Evolutionary conservation across 2,888 invertebrate genomes (phyloP), one percentile per base, ranked within the genome.

Genomic region (Automeris io): DNA sequence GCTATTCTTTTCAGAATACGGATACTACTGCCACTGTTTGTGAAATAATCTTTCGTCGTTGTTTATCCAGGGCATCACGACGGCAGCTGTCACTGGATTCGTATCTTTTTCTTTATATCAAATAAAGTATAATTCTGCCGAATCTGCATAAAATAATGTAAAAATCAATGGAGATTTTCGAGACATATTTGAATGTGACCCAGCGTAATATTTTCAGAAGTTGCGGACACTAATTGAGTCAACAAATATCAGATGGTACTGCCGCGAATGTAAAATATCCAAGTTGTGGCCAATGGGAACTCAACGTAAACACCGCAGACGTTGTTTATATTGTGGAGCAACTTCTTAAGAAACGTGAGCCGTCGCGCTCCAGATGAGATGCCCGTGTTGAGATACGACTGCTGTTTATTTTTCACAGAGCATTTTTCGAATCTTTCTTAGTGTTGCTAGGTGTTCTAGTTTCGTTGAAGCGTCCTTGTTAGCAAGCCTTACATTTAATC

Each of bases 361-460:
- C 60, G 62, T 57, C 62, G 49, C 58, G 70, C 70, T 70, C 63
- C 61, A 78, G 67, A 80, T 77, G 78, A 76, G 80, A 79, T 67
- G 78, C 61, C 57, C 53, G 68, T 77, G 78, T 78, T 73, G 74
- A 79, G 64, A 75, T 69, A 75, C 70, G 72, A 78, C 78, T 69
- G 77, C 56, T 78, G 74, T 80, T 75, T 81, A 75, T 78, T 73
- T 80, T 73, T 62, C 72, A 61, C 65, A 61, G 57, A 61, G 61
- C 57, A 70, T 70, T 70, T 75, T 78, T 71, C 66, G 60, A 76
- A 73, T 70, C 62, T 62, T 16, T 29, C 58, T 56, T 52, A 65
- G 60, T 66, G 65, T 64, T 63, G 64, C 64, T 62, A 64, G 70
- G 70, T 60, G 62, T 56, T 55, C 40, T 42, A 50, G 13, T 22